phyloP scores from a whole-genome alignment of 1,140 invertebrate species.

The Aporrectodea caliginosa region DNA sequence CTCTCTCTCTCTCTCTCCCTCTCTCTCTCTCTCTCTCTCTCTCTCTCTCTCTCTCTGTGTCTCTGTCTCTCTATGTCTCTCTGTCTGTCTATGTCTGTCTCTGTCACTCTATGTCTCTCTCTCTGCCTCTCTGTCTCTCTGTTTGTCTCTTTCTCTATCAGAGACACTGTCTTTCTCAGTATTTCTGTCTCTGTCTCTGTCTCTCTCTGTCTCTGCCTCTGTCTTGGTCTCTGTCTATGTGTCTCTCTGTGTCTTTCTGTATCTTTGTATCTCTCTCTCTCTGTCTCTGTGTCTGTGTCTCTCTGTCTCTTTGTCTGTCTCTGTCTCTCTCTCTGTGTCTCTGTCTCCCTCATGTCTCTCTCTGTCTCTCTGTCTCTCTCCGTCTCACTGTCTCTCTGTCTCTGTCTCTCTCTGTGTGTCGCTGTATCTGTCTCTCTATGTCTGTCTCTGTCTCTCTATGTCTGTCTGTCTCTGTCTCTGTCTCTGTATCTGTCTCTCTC shows the following conservation, averaged over 20 bases:
- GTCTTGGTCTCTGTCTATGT: neutral
- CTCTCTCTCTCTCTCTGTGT: slow-evolving; percentile 19
- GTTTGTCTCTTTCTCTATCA: slow-evolving; percentile 11
- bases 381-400: neutral
- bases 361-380: neutral
- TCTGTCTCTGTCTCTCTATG: neutral
- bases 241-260: neutral
- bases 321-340: neutral
- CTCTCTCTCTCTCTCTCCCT: neutral
- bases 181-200: neutral
- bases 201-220: neutral
- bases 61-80: slow-evolving; percentile 7
- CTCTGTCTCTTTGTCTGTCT: neutral
- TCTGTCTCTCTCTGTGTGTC: neutral
- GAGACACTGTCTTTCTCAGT: neutral
- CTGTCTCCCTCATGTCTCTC: neutral
- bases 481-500: too few relatives aligned
- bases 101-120: slow-evolving; percentile 7
- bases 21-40: slow-evolving; percentile 1
- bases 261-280: neutral
- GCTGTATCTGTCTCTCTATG: neutral
- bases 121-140: slow-evolving; percentile 14
- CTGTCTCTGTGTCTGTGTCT: neutral
- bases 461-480: neutral
- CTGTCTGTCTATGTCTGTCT: neutral